phyloP scores from a whole-genome alignment of 92 coral and sea anemone genomes.

The Epizoanthus rinbou region DNA sequence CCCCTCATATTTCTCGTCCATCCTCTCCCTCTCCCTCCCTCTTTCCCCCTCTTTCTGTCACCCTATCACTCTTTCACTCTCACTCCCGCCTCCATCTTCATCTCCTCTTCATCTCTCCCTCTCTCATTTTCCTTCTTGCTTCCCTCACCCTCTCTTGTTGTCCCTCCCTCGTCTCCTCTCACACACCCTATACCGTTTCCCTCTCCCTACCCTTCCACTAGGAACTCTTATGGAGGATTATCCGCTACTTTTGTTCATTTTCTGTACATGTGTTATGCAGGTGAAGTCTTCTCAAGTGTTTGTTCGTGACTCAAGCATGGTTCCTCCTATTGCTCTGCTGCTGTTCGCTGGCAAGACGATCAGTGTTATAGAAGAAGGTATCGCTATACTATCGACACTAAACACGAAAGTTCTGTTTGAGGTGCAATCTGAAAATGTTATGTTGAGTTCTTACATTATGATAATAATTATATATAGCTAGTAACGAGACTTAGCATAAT shows the following conservation, averaged over 20 bases:
- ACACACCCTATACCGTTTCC: neutral
- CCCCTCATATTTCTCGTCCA: neutral
- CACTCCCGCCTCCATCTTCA: too few relatives aligned
- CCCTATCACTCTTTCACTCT: neutral
- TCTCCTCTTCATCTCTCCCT: neutral
- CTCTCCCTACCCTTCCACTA: neutral
- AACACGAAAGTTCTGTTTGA: too few relatives aligned
- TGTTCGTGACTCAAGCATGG: constrained; percentile 89
- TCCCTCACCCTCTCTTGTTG: neutral
- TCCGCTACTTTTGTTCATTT: too few relatives aligned
- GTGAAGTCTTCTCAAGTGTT: constrained; percentile 87
- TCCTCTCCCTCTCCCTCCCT: neutral
- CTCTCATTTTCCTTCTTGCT: neutral
- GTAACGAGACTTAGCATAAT: too few relatives aligned
- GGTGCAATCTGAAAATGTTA: too few relatives aligned
- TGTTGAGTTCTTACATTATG: too few relatives aligned
- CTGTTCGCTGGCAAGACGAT: constrained; percentile 84
- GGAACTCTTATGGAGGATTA: too few relatives aligned
- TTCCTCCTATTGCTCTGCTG: constrained; percentile 86
- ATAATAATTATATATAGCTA: too few relatives aligned
- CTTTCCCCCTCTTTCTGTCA: neutral
- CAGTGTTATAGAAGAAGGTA: constrained; percentile 48
- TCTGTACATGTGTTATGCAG: constrained; percentile 34
- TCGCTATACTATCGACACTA: neutral
- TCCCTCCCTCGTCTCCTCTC: neutral